Evolutionary conservation across 2,888 invertebrate species (phyloP).

Genomic region (Congeria kusceri): DNA sequence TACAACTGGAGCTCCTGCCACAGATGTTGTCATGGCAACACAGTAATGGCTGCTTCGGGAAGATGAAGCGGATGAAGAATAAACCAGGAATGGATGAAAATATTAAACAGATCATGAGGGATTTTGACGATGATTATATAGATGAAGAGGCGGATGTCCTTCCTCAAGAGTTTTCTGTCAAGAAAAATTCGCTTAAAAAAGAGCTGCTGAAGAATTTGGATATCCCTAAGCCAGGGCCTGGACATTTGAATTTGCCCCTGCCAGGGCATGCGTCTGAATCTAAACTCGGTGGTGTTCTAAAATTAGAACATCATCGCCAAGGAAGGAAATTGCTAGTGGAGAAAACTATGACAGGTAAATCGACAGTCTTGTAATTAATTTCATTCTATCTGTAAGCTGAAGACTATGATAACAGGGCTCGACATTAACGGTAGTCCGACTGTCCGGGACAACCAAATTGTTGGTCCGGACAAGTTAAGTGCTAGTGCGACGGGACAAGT

Average conservation of each 20-base stretch:
- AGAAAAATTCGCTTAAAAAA: background rate
- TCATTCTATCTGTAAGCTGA: too few species aligned
- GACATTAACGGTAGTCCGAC: too few species aligned
- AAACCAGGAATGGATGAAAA: background rate
- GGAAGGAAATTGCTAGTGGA: constrained; percentile 75
- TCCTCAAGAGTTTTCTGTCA: background rate
- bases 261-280: background rate
- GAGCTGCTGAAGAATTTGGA: too few species aligned
- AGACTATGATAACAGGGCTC: too few species aligned
- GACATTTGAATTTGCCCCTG: too few species aligned
- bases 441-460: too few species aligned
- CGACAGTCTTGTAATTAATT: background rate
- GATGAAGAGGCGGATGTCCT: constrained; percentile 24
- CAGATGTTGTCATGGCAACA: constrained; percentile 82
- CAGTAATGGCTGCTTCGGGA: constrained; percentile 81
- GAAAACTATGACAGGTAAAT: constrained; percentile 70
- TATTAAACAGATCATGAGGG: constrained; percentile 4
- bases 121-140: constrained; percentile 34
- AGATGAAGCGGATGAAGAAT: constrained; percentile 30
- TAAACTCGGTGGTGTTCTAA: background rate
- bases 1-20: constrained; percentile 79
- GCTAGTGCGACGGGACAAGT: too few species aligned
- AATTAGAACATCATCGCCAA: constrained; percentile 11
- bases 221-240: too few species aligned
- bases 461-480: too few species aligned